Evolutionary conservation across 2,113 vertebrate genomes (phyloP), one percentile per base, ranked within the genome.

Genomic region (Megaceryle torquata): DNA sequence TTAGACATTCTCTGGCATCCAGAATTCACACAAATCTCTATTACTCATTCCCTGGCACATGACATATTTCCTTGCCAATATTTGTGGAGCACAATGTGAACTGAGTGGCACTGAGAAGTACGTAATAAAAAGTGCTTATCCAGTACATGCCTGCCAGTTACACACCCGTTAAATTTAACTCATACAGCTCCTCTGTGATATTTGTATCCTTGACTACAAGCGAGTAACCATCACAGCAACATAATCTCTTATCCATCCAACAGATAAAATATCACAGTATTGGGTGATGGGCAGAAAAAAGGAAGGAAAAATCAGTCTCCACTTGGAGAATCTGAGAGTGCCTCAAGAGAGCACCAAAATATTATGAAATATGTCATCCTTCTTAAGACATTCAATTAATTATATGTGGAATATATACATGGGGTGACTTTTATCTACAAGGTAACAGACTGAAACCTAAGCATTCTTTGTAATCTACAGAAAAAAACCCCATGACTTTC

Each of bases 41-140:
- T 97, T 96, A 96, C 87, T 97, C 93, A 95, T 95, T 89, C 78
- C 53, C 78, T 87, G 82, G 87, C 93, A 96, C 96, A 94, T 93
- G 95, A 94, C 82, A 85, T 76, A 61, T 79, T 89, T 95, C 46
- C n/a, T 87, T 94, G 95, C 94, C 94, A 95, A 64, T 92, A 48
- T 91, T 93, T 92, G 81, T 91, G 77, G 89, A 91, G 70, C 93
- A 71, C 7, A 9, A 72, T 95, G 94, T 78, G 94, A 97, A 60
- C 57, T 65, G 83, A 88, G 88, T 75, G 91, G 91, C 24, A 5
- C 72, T 64, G 74, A 95, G 76, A 67, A 64, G 48, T 71, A 53
- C 0, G 3, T 57, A 95, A 89, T 29, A 24, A 82, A 79, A 92
- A 93, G 48, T 81, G 72, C 65, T 95, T 92, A 53, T 93, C 59